Base-by-base conservation (phyloP, 2,888 invertebrate species). In the Folsomia manolachei region DNA sequence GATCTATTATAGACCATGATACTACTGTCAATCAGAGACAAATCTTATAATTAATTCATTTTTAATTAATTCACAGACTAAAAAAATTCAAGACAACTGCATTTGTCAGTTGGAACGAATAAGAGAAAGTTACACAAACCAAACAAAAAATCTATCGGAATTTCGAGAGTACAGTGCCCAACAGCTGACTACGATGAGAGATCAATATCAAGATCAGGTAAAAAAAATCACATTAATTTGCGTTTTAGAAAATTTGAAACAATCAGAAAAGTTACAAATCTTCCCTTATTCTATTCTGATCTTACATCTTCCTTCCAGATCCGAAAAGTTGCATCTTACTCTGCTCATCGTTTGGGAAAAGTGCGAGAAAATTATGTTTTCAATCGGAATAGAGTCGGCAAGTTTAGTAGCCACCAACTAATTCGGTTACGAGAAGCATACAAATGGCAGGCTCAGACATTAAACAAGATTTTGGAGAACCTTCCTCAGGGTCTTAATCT, bases 301-400 rank as follows among this genome's bases (percentile, higher is more conserved):
- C n/a, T n/a, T n/a, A n/a, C n/a, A n/a, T n/a, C n/a, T n/a, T n/a
- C n/a, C n/a, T 83, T 84, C 71, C 88, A 95, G 93, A 92, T 95
- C 77, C 91, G 92, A 83, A 90, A 92, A 81, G 95, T 96, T 52
- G 89, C 95, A 71, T 95, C 95, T 82, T 97, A 97, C 84, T 95
- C 96, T 23, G 91, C 92, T 52, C 88, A 90, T 75, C 95, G 96
- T 85, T 87, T 97, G 81, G 94, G 94, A 84, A 93, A 94, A 91
- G 93, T 97, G 79, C 89, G 95, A 75, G 96, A 96, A 84, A 95
- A 95, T 85, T 97, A 97, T 85, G 92, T 95, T 83, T 93, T 93
- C 87, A 97, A 97, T 85, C 88, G 96, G 71, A 93, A 95, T 85
- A 92, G 95, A 84, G 94, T 97, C 78, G 88, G 95, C 65, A 96